Evolutionary conservation across 2,888 invertebrate genomes (phyloP).

Genomic region (Cepaea hortensis): DNA sequence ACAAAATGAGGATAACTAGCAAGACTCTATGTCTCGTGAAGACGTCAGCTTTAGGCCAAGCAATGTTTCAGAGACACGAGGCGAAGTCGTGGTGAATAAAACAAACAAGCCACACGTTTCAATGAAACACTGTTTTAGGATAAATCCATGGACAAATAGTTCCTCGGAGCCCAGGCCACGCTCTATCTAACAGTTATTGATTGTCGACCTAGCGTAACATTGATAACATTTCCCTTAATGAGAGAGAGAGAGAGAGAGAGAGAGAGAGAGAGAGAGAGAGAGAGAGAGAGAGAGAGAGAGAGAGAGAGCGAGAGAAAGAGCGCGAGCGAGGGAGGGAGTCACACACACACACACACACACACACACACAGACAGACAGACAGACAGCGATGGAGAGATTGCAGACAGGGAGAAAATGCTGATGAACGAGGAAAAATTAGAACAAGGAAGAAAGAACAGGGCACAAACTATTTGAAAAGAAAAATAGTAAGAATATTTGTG

Average conservation of each 20-base stretch:
- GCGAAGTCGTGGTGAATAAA: neutral
- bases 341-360: neutral
- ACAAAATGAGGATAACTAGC: too few relatives aligned
- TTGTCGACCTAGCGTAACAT: neutral
- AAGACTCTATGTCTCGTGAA: too few relatives aligned
- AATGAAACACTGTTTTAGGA: neutral
- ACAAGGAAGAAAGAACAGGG: too few relatives aligned
- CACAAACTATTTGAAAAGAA: too few relatives aligned
- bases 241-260: neutral
- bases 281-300: conserved; percentile 8
- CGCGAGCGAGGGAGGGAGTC: neutral
- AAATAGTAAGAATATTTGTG: too few relatives aligned
- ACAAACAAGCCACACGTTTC: neutral
- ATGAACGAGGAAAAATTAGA: too few relatives aligned
- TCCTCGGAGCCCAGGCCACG: neutral
- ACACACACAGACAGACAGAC: too few relatives aligned
- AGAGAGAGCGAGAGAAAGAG: neutral
- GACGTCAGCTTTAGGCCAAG: too few relatives aligned
- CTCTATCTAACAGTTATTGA: conserved; percentile 8
- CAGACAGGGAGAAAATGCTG: too few relatives aligned
- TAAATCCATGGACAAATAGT: neutral
- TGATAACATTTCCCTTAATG: neutral
- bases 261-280: conserved; percentile 26
- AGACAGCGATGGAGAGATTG: too few relatives aligned
- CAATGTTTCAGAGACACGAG: conserved; percentile 4